phyloP scores from a whole-genome alignment of 92 coral and sea anemone species.

The Phenganax subtilis region DNA sequence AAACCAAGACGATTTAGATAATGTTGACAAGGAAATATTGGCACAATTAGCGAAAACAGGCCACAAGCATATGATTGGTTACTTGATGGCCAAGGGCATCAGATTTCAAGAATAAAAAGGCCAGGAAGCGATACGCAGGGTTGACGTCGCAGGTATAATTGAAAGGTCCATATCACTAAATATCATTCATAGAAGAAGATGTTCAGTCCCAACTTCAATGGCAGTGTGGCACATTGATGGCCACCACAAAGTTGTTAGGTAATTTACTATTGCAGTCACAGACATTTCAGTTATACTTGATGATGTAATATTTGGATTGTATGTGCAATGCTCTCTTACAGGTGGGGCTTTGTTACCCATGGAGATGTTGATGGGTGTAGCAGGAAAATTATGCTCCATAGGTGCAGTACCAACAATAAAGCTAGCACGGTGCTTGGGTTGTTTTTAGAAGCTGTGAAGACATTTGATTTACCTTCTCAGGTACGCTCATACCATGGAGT shows the following conservation, averaged over 20 bases:
- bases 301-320: background rate
- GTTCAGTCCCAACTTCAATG: constrained; percentile 30
- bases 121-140: constrained; percentile 28
- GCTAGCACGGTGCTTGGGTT: too few relatives aligned
- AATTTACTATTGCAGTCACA: background rate
- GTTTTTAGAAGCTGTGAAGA: background rate
- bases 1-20: constrained; percentile 11
- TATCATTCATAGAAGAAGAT: constrained; percentile 33
- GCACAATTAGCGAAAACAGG: constrained; percentile 42
- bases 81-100: constrained; percentile 31
- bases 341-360: constrained; percentile 12
- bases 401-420: constrained; percentile 15
- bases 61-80: constrained; percentile 47
- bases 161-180: constrained; percentile 44
- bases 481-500: constrained; percentile 46
- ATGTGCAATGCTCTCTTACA: background rate
- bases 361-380: constrained; percentile 17
- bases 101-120: constrained; percentile 18
- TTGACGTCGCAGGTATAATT: constrained; percentile 31
- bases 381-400: constrained; percentile 26
- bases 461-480: constrained; percentile 43
- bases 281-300: background rate
- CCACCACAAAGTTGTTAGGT: background rate
- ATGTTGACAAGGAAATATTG: constrained; percentile 22
- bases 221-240: constrained; percentile 12